Conservation (phyloP, 1,140 invertebrate genomes). For the Arion vulgaris region DNA sequence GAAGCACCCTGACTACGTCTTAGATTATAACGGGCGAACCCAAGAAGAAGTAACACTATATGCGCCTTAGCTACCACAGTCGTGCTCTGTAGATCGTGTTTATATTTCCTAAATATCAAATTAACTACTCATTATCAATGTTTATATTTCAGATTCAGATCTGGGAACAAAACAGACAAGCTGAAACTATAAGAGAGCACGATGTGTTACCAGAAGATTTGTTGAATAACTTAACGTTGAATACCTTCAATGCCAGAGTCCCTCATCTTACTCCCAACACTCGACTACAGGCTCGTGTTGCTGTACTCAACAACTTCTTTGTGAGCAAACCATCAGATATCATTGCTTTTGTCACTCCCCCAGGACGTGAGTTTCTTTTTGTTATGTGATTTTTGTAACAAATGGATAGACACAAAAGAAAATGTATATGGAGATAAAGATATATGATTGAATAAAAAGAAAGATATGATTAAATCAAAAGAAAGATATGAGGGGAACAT, state of each 20-base stretch:
- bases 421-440: neutral
- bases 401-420: neutral
- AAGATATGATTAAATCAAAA: neutral
- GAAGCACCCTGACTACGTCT: too few relatives aligned
- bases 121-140: too few relatives aligned
- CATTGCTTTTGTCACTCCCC: neutral
- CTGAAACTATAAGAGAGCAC: slow-evolving; percentile 10
- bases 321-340: slow-evolving; percentile 25
- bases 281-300: slow-evolving; percentile 3
- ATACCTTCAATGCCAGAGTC: neutral
- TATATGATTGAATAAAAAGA: neutral
- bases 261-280: slow-evolving; percentile 7
- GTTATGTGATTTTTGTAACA: neutral
- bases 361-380: slow-evolving; percentile 21
- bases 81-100: too few relatives aligned
- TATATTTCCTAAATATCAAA: too few relatives aligned
- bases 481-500: neutral
- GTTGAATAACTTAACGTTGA: neutral
- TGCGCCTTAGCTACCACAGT: too few relatives aligned
- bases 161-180: neutral
- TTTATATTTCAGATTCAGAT: slow-evolving; percentile 4
- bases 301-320: slow-evolving; percentile 30
- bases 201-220: neutral
- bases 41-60: too few relatives aligned
- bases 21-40: too few relatives aligned